Base-by-base conservation (phyloP, 2,113 vertebrate species). In the Coreoperca whiteheadi region DNA sequence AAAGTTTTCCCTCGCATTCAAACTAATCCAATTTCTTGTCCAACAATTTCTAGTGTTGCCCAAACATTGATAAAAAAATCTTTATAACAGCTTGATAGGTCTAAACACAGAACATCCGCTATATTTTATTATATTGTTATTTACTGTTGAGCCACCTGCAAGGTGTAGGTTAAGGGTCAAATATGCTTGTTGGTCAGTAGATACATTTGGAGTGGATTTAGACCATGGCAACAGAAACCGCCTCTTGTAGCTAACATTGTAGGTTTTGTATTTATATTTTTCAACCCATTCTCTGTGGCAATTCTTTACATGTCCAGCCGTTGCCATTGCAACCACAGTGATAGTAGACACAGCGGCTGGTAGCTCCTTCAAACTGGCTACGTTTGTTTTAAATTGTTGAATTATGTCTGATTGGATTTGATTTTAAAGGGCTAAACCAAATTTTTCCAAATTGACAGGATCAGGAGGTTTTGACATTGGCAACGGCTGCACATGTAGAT, bases 1-100 rank as follows among this genome's bases (percentile, higher is more conserved):
- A 80, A 86, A 67, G 54, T 68, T 83, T 34, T 72, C 50, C 21
- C 56, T 15, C 18, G 16, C 12, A 71, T 66, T 85, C 25, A 59
- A 30, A 39, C n/a, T 67, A 71, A 84, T 81, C 51, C 53, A 54
- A 53, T 82, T 84, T 70, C 23, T 73, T 82, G 63, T 83, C 60
- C 59, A 76, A 79, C 65, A 85, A 48, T 81, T 88, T 67, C 30
- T 34, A 20, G 7, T 30, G 39, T 34, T 71, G 23, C 46, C 12
- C 66, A 11, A 73, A 54, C 53, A 83, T 81, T 60, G 66, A 87
- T 77, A n/a, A 43, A 74, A 78, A 37, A 65, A 56, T 67, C 50
- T 7, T 56, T 60, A 61, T 70, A 69, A n/a, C 32, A 54, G 60
- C 37, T 83, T 74, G 41, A 74, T 77, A 65, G 53, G 30, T 78